These are phyloP conservation scores for Chaetops frenatus DNA, from an alignment of 2,113 vertebrate species.

Conservation along the genomic window DNA sequence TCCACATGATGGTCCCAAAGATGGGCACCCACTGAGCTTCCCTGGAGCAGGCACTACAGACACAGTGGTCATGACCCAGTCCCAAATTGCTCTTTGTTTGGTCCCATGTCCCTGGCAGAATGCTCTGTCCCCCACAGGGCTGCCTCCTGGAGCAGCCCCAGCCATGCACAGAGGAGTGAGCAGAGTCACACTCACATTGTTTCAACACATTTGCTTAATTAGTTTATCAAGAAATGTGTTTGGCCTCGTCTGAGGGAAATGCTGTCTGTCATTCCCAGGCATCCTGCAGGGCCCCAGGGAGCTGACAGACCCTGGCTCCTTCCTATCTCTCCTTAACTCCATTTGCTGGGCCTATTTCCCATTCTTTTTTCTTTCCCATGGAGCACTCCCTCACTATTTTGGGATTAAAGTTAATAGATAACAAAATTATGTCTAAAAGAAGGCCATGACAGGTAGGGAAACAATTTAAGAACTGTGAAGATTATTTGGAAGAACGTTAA, in stretches of 20 bases:
- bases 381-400: background rate
- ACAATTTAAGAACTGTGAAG: background rate
- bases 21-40: background rate
- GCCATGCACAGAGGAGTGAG: background rate
- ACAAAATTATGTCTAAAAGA: background rate
- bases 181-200: background rate
- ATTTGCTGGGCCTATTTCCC: conserved; percentile 34
- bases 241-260: conserved; percentile 55
- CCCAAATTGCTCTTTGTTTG: background rate
- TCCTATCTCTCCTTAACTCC: conserved; percentile 43
- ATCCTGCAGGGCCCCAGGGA: conserved; percentile 5
- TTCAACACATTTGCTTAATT: conserved; percentile 66
- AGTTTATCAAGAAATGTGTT: conserved; percentile 60
- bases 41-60: fast-evolving
- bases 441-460: background rate
- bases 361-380: background rate
- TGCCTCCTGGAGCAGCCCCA: background rate
- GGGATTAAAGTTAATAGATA: conserved; percentile 19
- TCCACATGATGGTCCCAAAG: fast-evolving
- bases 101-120: too few species aligned
- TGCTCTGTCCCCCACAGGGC: background rate
- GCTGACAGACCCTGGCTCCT: conserved; percentile 51
- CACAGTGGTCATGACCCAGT: background rate
- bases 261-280: conserved; percentile 46
- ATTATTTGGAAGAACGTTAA: background rate